Evolutionary conservation across 2,113 vertebrate genomes (phyloP).

Genomic region (Apistogramma diplotaenia): DNA sequence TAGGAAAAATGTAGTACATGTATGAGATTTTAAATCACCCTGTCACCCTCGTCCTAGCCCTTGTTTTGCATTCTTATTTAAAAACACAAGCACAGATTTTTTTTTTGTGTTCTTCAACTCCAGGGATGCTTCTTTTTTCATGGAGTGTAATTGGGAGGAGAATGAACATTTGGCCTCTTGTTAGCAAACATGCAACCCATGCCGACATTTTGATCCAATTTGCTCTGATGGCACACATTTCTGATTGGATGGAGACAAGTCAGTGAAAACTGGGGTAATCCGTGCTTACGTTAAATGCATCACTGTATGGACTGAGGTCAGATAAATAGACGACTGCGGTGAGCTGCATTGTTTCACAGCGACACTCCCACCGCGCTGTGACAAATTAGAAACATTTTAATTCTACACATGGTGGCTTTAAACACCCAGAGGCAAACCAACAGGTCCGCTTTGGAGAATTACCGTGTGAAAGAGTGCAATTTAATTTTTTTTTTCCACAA

Average conservation of each 20-base stretch:
- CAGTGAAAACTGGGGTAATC: neutral
- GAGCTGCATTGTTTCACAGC: neutral
- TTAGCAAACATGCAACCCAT: neutral
- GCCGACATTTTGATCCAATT: neutral
- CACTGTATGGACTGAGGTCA: neutral
- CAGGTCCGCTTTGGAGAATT: neutral
- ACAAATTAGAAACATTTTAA: neutral
- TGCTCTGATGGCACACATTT: neutral
- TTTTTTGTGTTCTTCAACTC: neutral
- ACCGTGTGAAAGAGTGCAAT: neutral
- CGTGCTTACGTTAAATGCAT: neutral
- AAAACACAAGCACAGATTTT: neutral
- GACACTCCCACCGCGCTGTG: neutral
- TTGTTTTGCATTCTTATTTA: neutral
- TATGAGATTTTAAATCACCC: neutral
- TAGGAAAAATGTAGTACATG: neutral
- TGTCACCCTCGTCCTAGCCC: neutral
- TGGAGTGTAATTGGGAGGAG: neutral
- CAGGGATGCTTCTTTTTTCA: neutral
- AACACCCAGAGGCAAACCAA: neutral
- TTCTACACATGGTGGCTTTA: neutral
- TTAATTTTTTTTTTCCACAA: neutral
- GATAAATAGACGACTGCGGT: neutral
- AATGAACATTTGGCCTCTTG: neutral
- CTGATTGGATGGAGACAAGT: neutral